Conservation (phyloP, 2,888 invertebrate genomes). For the Meloe dianella region DNA sequence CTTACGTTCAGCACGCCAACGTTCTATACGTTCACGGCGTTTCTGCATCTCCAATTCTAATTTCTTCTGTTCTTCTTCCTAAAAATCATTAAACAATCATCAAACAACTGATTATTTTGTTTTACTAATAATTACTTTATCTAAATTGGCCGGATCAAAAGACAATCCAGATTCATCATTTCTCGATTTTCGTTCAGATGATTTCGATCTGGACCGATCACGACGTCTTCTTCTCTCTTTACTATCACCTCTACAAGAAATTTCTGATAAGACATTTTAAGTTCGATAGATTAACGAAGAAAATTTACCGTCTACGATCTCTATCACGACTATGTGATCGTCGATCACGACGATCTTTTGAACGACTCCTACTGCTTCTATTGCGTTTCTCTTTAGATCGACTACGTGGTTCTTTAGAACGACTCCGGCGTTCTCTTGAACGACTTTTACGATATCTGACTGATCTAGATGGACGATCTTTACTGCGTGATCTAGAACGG, state of each 20-base stretch:
- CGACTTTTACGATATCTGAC: constrained; percentile 70
- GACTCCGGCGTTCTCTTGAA: constrained; percentile 64
- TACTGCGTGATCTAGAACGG: constrained; percentile 46
- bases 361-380: constrained; percentile 53
- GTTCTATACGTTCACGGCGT: constrained; percentile 91
- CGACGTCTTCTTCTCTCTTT: constrained; percentile 66
- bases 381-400: constrained; percentile 55
- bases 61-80: constrained; percentile 89
- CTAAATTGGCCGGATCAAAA: constrained; percentile 76
- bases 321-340: constrained; percentile 49
- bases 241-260: constrained; percentile 68
- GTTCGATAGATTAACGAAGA: constrained; percentile 5
- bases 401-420: constrained; percentile 46
- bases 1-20: constrained; percentile 94
- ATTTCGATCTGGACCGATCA: constrained; percentile 55
- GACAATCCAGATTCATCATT: constrained; percentile 66
- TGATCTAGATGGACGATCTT: constrained; percentile 61
- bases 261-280: too few species aligned
- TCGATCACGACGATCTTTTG: constrained; percentile 45
- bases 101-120: not conserved
- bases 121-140: constrained; percentile 76
- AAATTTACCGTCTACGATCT: constrained; percentile 44
- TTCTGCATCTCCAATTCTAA: constrained; percentile 96
- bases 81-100: constrained; percentile 30
- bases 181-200: constrained; percentile 59